Base-by-base conservation (phyloP, 2,113 vertebrate genomes). In the Melanotaenia duboulayi region DNA sequence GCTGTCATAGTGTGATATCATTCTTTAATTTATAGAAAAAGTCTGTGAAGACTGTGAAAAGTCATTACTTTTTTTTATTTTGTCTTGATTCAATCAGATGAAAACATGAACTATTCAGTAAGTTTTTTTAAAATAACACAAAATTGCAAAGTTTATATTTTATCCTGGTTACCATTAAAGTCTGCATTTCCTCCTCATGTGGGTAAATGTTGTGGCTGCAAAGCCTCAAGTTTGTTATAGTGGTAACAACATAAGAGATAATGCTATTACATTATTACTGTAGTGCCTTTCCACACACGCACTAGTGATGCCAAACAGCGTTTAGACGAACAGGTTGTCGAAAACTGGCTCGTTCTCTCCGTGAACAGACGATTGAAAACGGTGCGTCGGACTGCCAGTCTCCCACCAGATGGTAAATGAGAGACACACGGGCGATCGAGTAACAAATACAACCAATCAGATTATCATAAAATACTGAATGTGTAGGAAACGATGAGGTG, bases 321-420 rank as follows among this genome's bases (percentile, higher is more conserved):
- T 82, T 65, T 64, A 87, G 78, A 86, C 70, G 69, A 87, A 87
- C 84, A 85, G 85, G 84, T 90, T 87, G 80, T 73, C 80, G 80
- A 59, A 66, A 86, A 78, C 64, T 82, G 83, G 75, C 80, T 74
- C 2, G 70, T 73, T 73, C 78, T 57, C 60, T 64, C 67, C 49
- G 56, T 49, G 85, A 85, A 90, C 86, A 89, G 86, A 87, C 74
- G 81, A 85, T 44, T 66, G 65, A 83, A 79, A 86, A 79, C 69
- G 69, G 67, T 79, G 85, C 74, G 74, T 71, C 71, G 73, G 65
- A 77, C 89, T 78, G 85, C 85, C 83, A 84, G 85, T 89, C 84
- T 86, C 75, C 49, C 83, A 81, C 82, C 91, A 92, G 90, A 92
- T 92, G 87, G 91, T 92, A 74, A 86, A 91, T 35, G 82, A 82